Percentiles rank a stretch among this genome's conserved stretches.
Conservation (phyloP, 2,113 vertebrate species). For the Charadrius vociferus region DNA sequence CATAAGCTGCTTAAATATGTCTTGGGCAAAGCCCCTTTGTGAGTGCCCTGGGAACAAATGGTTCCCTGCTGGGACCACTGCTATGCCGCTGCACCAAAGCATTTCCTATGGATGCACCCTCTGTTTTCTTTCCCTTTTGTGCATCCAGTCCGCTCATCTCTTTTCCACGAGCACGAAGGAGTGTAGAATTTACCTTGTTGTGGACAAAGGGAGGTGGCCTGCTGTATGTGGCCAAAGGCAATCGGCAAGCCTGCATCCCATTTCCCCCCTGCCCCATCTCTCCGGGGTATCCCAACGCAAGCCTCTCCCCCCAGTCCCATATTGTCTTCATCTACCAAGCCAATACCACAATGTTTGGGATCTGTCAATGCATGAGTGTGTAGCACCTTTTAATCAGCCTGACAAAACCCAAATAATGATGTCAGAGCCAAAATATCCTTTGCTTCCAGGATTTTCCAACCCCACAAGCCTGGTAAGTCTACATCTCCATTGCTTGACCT, state of each 20-base stretch:
- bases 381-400: background rate
- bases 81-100: background rate
- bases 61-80: background rate
- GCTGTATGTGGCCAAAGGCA: accelerated
- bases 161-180: accelerated
- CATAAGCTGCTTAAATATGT: slow-evolving; percentile 50
- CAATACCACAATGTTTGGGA: background rate
- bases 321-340: background rate
- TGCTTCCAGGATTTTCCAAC: background rate
- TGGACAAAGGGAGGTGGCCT: background rate
- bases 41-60: background rate
- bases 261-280: background rate
- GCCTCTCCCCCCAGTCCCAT: accelerated
- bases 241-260: background rate
- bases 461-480: background rate
- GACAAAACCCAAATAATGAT: background rate
- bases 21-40: slow-evolving; percentile 49
- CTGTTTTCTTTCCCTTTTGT: background rate
- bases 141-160: background rate
- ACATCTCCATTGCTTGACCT: background rate
- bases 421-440: background rate
- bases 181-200: background rate
- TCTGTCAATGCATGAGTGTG: background rate
- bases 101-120: background rate
- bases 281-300: background rate